Evolutionary conservation across 2,113 vertebrate genomes (phyloP).

Genomic region (Larimichthys polyactis): DNA sequence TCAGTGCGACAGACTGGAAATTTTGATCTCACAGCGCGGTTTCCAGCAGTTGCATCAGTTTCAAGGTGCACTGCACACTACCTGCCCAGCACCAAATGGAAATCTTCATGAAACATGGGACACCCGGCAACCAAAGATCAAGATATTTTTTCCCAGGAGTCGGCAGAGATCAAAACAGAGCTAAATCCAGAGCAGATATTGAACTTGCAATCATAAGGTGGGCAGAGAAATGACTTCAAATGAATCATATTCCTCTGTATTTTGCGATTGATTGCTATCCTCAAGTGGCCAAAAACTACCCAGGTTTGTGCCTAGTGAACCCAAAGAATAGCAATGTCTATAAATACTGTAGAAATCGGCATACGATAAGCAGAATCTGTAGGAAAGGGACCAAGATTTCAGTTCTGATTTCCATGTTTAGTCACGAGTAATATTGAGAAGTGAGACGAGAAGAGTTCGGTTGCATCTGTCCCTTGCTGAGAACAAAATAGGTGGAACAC

Average conservation of each 20-base stretch:
- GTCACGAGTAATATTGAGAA: too few species aligned
- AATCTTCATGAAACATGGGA: not conserved
- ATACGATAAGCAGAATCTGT: too few species aligned
- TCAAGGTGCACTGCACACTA: not conserved
- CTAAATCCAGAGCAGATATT: not conserved
- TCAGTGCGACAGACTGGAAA: not conserved
- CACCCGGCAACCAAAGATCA: not conserved
- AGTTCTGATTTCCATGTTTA: too few species aligned
- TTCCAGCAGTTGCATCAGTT: not conserved
- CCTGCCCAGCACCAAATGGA: not conserved
- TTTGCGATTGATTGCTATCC: not conserved
- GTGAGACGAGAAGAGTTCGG: too few species aligned
- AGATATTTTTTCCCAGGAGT: too few species aligned
- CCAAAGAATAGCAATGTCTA: too few species aligned
- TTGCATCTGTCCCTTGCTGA: too few species aligned
- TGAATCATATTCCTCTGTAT: not conserved
- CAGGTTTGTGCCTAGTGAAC: not conserved
- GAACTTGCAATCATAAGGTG: not conserved
- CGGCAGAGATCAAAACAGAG: not conserved
- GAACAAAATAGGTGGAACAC: too few species aligned
- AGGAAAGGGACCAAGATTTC: too few species aligned
- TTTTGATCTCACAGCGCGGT: not conserved
- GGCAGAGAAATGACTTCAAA: not conserved
- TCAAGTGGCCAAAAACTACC: not conserved
- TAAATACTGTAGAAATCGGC: too few species aligned